These are phyloP conservation scores for Zaprionus obscuricornis DNA, from an alignment of 2,888 invertebrate species.

Conservation along the genomic window DNA sequence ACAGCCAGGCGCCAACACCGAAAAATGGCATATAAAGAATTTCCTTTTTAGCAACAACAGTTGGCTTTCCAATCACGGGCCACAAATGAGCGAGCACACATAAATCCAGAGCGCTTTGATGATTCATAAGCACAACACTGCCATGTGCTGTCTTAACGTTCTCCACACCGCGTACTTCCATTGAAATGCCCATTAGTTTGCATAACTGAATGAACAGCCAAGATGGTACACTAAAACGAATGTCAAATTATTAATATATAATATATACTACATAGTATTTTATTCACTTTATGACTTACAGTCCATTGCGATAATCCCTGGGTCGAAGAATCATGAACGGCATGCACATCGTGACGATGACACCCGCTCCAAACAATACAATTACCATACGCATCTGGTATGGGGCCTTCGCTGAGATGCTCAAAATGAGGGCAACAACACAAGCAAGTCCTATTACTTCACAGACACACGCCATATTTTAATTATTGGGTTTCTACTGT, in stretches of 20 bases:
- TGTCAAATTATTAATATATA: not conserved
- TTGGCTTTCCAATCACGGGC: slow-evolving; percentile 91
- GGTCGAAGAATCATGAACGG: slow-evolving; percentile 91
- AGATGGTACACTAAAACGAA: slow-evolving; percentile 87
- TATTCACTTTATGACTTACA: slow-evolving; percentile 86
- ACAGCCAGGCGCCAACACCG: slow-evolving; percentile 92
- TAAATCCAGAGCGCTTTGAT: slow-evolving; percentile 94
- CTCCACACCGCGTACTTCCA: slow-evolving; percentile 89
- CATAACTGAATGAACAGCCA: slow-evolving; percentile 85
- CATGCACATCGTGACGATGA: slow-evolving; percentile 87
- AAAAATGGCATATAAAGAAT: slow-evolving; percentile 92
- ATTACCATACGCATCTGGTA: slow-evolving; percentile 89
- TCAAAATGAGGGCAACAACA: slow-evolving; percentile 77
- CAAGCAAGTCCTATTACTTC: slow-evolving; percentile 81
- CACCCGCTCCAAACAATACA: slow-evolving; percentile 86
- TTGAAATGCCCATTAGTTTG: slow-evolving; percentile 86
- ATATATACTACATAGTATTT: not conserved
- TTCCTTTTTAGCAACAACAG: slow-evolving; percentile 93
- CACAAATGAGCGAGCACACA: slow-evolving; percentile 83
- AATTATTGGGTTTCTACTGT: not conserved
- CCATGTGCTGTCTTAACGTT: slow-evolving; percentile 90
- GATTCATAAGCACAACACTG: slow-evolving; percentile 92
- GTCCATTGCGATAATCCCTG: slow-evolving; percentile 89
- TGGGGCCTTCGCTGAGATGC: slow-evolving; percentile 84
- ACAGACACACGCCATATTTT: slow-evolving; percentile 76